A percentile compares a stretch with the other conserved stretches of the same genome.
Evolutionary conservation across 2,113 vertebrate genomes (phyloP).

Genomic region (Gymnarchus niloticus): DNA sequence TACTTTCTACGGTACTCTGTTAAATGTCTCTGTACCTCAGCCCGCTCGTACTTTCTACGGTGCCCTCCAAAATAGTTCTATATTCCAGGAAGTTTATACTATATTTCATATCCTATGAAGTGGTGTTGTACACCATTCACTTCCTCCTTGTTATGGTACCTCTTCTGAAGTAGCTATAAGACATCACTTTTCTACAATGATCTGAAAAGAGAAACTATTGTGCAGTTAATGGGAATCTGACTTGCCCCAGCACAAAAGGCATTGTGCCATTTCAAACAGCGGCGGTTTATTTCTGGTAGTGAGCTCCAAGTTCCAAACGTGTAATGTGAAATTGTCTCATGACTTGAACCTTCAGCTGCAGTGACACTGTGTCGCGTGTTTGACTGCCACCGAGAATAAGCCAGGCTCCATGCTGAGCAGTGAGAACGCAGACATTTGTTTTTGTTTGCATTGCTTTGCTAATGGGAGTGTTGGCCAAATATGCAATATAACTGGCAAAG

Average conservation of each 20-base stretch:
- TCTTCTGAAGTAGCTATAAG: background rate
- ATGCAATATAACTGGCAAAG: background rate
- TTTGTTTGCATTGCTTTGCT: conserved; percentile 6
- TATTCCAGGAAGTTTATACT: background rate
- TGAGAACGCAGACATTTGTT: background rate
- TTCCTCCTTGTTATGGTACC: background rate
- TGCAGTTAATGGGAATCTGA: background rate
- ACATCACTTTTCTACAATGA: background rate
- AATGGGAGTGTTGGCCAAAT: background rate
- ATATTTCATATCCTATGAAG: background rate
- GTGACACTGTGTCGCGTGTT: background rate
- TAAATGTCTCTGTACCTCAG: background rate
- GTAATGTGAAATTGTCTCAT: background rate
- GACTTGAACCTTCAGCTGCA: background rate
- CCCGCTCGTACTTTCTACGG: background rate
- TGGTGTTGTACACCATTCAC: background rate
- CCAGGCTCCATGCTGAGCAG: background rate
- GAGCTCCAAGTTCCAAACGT: background rate
- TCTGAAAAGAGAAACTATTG: background rate
- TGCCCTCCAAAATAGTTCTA: background rate
- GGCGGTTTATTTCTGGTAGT: background rate
- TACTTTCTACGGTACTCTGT: too few relatives aligned
- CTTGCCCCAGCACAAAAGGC: background rate
- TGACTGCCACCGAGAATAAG: background rate
- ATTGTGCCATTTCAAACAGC: background rate